A percentile compares a stretch with the other conserved stretches of the same genome.
phyloP scores from a whole-genome alignment of 2,113 vertebrate genomes.

The Leptobrachium leishanense region DNA sequence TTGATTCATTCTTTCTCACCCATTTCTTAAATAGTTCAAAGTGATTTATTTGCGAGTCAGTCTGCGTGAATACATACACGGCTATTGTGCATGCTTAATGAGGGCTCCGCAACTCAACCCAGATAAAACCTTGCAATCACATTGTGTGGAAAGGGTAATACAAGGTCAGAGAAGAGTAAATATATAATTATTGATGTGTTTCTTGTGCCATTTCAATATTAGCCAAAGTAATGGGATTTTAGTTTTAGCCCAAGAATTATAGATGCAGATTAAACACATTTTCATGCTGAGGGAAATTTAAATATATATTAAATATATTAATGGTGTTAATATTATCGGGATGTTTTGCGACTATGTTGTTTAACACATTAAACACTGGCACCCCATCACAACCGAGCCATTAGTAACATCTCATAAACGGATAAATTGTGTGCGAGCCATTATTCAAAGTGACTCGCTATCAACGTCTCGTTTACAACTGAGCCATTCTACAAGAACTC shows the following conservation, averaged over 20 bases:
- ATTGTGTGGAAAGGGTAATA: not conserved
- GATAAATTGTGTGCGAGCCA: no score
- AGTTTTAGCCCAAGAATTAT: not conserved
- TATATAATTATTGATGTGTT: not conserved
- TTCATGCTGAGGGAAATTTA: no score
- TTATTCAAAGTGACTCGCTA: no score
- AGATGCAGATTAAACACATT: not conserved
- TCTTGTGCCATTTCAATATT: no score
- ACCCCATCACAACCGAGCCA: no score
- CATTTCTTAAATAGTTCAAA: slow-evolving; percentile 28
- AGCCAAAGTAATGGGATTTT: not conserved
- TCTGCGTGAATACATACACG: slow-evolving; percentile 12
- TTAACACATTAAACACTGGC: no score
- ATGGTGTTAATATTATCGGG: no score
- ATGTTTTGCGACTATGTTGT: no score
- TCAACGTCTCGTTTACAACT: no score
- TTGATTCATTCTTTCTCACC: slow-evolving; percentile 17
- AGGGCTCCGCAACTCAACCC: not conserved
- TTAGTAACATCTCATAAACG: no score
- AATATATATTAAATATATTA: no score
- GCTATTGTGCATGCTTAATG: slow-evolving; percentile 39
- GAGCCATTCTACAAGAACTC: no score
- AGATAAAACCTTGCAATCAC: slow-evolving; percentile 4
- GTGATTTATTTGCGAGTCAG: slow-evolving; percentile 29
- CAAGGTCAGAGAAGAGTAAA: slow-evolving; percentile 11